Evolutionary conservation across 2,888 invertebrate species (phyloP).

Genomic region (Entomobrya multifasciata): DNA sequence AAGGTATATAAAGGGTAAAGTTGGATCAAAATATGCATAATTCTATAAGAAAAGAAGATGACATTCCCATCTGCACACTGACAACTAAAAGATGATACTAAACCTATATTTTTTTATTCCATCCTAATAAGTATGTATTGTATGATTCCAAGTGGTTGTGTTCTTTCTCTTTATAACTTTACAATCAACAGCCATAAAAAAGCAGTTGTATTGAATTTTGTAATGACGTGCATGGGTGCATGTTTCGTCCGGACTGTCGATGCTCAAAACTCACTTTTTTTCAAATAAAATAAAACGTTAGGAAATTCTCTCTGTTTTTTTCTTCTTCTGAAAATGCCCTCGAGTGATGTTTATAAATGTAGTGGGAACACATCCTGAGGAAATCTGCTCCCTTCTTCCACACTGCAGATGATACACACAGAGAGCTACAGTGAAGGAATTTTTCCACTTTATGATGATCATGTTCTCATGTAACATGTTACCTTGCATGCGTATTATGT

Average conservation of each 20-base stretch:
- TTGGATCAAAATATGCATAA: no score
- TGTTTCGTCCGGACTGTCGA: not conserved
- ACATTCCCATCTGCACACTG: no score
- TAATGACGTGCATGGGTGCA: not conserved
- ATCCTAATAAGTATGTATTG: no score
- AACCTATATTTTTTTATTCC: no score
- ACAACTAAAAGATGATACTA: no score
- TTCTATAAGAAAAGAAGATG: no score
- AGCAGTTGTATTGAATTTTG: not conserved
- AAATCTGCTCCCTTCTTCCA: not conserved
- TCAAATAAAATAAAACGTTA: not conserved
- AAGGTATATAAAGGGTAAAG: no score
- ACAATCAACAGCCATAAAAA: not conserved
- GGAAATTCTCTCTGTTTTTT: not conserved
- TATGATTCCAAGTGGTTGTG: no score
- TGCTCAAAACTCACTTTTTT: not conserved
- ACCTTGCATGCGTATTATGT: slow-evolving; percentile 20
- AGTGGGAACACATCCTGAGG: slow-evolving; percentile 43
- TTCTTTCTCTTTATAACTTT: not conserved
- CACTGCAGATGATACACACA: slow-evolving; percentile 19
- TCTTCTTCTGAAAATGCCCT: slow-evolving; percentile 54
- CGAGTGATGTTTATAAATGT: slow-evolving; percentile 53
- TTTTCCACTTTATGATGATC: not conserved
- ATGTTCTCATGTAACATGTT: not conserved
- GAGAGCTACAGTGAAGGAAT: not conserved